A percentile compares a stretch with the other conserved stretches of the same genome.
These are phyloP conservation scores for Acanthosepion esculentum DNA, from an alignment of 2,888 invertebrate species.

Conservation along the genomic window DNA sequence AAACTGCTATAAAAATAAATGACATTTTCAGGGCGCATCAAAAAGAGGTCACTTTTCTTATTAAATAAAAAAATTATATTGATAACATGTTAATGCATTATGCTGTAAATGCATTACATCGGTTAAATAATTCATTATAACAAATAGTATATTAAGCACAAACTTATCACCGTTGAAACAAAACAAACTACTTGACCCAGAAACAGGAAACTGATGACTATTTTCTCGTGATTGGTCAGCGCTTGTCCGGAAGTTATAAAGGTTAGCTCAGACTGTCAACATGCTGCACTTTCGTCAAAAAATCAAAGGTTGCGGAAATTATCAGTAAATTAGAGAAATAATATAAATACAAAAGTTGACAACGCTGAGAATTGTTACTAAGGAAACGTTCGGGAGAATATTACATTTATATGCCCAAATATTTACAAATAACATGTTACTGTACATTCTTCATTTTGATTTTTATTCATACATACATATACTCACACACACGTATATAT, in stretches of 20 bases:
- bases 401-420: background rate
- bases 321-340: too few species aligned
- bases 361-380: background rate
- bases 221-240: background rate
- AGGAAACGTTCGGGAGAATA: fast-evolving
- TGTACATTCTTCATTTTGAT: background rate
- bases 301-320: too few species aligned
- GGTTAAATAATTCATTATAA: too few species aligned
- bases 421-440: background rate
- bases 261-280: background rate
- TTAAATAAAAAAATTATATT: too few species aligned
- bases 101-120: too few species aligned
- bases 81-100: too few species aligned
- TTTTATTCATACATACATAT: background rate
- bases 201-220: background rate
- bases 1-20: too few species aligned
- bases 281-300: too few species aligned
- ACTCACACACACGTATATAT: too few species aligned
- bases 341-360: background rate
- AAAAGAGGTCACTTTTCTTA: too few species aligned
- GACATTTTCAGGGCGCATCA: too few species aligned
- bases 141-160: too few species aligned
- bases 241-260: background rate
- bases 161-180: background rate
- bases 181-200: background rate